A percentile compares a stretch with the other conserved stretches of the same genome.
Evolutionary conservation across 2,797 vertebrate genomes (phyloP).

Genomic region (Coranthus polyacanthus): DNA sequence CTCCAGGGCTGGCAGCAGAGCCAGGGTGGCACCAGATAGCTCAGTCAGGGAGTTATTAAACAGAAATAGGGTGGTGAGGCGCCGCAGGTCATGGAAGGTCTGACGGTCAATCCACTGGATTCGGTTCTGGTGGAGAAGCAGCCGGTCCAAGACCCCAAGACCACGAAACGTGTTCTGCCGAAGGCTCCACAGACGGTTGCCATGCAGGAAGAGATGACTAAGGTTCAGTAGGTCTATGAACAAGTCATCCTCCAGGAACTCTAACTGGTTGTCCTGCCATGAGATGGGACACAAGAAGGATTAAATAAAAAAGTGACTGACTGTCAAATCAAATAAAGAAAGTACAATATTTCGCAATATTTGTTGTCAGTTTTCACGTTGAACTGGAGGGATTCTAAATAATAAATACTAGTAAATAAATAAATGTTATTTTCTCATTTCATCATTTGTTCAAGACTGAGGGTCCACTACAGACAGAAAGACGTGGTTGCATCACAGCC

Average conservation of each 20-base stretch:
- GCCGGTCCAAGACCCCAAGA: slow-evolving; percentile 92
- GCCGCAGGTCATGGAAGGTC: slow-evolving; percentile 94
- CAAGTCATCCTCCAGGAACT: slow-evolving; percentile 96
- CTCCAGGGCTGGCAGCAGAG: slow-evolving; percentile 91
- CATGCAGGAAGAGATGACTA: slow-evolving; percentile 97
- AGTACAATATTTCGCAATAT: too few relatives aligned
- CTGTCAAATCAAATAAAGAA: too few relatives aligned
- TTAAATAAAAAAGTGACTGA: slow-evolving; percentile 20
- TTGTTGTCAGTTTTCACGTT: too few relatives aligned
- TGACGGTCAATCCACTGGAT: slow-evolving; percentile 94
- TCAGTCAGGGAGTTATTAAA: slow-evolving; percentile 97
- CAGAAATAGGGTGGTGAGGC: slow-evolving; percentile 94
- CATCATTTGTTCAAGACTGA: too few relatives aligned
- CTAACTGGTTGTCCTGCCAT: slow-evolving; percentile 92
- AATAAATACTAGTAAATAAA: too few relatives aligned
- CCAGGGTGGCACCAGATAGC: slow-evolving; percentile 90
- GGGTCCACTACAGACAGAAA: too few relatives aligned
- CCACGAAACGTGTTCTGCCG: slow-evolving; percentile 96
- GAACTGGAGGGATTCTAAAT: too few relatives aligned
- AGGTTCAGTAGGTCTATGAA: slow-evolving; percentile 97
- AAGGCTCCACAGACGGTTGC: slow-evolving; percentile 95
- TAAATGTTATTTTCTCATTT: too few relatives aligned
- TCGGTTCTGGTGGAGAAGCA: slow-evolving; percentile 95
- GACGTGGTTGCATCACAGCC: too few relatives aligned
- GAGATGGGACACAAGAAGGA: slow-evolving; percentile 8